Evolutionary conservation across 1,140 invertebrate species (phyloP), one percentile per base, ranked within the genome.

Genomic region (Brachionus koreanus): DNA sequence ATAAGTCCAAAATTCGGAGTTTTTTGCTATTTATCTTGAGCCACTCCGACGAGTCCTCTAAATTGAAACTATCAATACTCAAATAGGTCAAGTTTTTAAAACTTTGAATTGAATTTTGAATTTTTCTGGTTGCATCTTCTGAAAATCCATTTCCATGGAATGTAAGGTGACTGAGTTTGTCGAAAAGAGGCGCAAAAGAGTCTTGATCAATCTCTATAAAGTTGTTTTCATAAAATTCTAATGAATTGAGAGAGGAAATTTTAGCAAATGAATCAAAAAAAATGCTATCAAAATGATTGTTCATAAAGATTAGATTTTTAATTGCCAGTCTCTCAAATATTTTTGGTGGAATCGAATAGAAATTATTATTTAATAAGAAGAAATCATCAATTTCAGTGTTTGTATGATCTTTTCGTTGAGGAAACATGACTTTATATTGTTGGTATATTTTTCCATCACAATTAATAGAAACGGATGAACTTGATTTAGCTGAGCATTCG

Each of bases 191-290:
- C n/a, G 33, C 65, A 19, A 69, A 69, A n/a, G 65, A 37, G 35
- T 69, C 65, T 69, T 69, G 37, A 9, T 69, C 65, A 16, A 69
- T 69, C 12, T 69, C 65, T 4, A n/a, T n/a, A 37, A 69, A 69
- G 13, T 9, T 19, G 16, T 69, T 69, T 35, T 69, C 33, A 69
- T 39, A 39, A 69, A 69, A 69, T 69, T 69, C 65, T 19, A 69
- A 43, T 5, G 65, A 69, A 16, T 16, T 3, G 7, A 69, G 29
- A n/a, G 65, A 69, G 5, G 29, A 39, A 37, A 69, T 69, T 19
- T 69, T 9, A 16, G 65, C 33, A 69, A 69, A 69, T 39, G 65
- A 69, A 19, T 69, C 16, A 19, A 39, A 69, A 10, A 69, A 39
- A 16, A 69, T 37, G 9, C 37, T 69, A 19, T 69, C 35, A 39